Evolutionary conservation across 2,888 invertebrate genomes (phyloP), one percentile per base, ranked within the genome.

Genomic region (Ypsolopha sequella): DNA sequence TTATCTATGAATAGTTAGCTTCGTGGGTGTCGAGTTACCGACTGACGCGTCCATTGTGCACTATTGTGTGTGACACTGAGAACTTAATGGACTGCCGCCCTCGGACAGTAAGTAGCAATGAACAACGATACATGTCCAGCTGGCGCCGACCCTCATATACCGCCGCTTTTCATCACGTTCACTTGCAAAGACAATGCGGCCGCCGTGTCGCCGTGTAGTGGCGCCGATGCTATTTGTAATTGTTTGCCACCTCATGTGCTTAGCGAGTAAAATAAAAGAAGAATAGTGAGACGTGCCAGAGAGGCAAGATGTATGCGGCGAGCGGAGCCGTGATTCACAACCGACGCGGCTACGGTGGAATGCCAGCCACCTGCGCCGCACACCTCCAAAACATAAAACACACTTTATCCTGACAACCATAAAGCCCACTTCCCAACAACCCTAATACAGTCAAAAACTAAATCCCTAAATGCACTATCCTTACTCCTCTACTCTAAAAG

Each of bases 271-370:
- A 33, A 41, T 64, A 57, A 64, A 76, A 74, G 75, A 74, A 66
- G 66, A 71, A 60, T 65, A 72, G 58, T 65, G 63, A 73, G 80
- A 78, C 76, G 72, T 64, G 66, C 67, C 70, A 73, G 70, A 24
- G 70, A 68, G 70, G 61, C 61, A 73, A 78, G 84, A 85, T 78
- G 68, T 78, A 84, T 81, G 78, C 72, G 75, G 68, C 72, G 72
- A 69, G 68, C 61, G 70, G 24, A 66, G 66, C 75, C 76, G 75
- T 80, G 81, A 82, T 80, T 82, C 80, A 81, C 76, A 64, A 71
- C 52, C 64, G 51, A 58, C 55, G 56, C 24, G 52, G 59, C 68
- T 56, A 9, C 41, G 66, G 58, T 62, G 63, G 64, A 66, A 72
- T 70, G 68, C 66, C 68, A 54, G 61, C 58, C 84, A 84, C 79